Base-by-base conservation (phyloP, 2,113 vertebrate species). In the Drymodes brunneopygia region DNA sequence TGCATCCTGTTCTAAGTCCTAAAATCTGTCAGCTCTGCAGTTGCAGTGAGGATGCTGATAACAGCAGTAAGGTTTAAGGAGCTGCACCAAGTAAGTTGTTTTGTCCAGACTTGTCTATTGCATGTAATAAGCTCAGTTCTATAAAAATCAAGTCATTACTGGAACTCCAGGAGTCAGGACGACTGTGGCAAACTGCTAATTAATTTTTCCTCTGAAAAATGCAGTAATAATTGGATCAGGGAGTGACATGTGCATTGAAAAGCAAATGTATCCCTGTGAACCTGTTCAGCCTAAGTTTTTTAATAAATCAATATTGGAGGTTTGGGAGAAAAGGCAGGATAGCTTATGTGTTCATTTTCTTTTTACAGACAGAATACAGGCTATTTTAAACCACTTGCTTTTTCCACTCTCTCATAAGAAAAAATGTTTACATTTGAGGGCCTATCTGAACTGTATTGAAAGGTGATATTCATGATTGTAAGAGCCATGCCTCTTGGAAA, bases 41-140 rank as follows among this genome's bases (percentile, higher is more conserved):
- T 25, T 94, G 50, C 83, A 87, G 54, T 88, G 79, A 85, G 42
- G 54, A 53, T 81, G 48, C n/a, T 92, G 78, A 56, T 94, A 80
- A 93, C 31, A 90, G 65, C 60, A 81, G 54, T 28, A 92, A 42
- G 38, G 47, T 90, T 67, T 51, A 92, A 95, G 80, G 91, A 96
- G 91, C 48, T 77, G 44, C 70, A n/a, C 16, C 18, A 27, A 95
- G 31, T 65, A 83, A 90, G 81, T 94, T 92, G 91, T 83, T 97
- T 96, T 98, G 98, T 95, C 93, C 94, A 95, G 96, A 89, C 97
- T 97, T 98, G 97, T 94, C 97, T 95, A 77, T 95, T 94, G 92
- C 22, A 19, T 85, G 74, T 77, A 97, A 96, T 95, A 97, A 94
- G 80, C 36, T 96, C 78, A 87, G 61, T 95, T 96, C 94, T 83